Base-by-base conservation (phyloP, 2,113 vertebrate genomes). In the Antigone vipio region DNA sequence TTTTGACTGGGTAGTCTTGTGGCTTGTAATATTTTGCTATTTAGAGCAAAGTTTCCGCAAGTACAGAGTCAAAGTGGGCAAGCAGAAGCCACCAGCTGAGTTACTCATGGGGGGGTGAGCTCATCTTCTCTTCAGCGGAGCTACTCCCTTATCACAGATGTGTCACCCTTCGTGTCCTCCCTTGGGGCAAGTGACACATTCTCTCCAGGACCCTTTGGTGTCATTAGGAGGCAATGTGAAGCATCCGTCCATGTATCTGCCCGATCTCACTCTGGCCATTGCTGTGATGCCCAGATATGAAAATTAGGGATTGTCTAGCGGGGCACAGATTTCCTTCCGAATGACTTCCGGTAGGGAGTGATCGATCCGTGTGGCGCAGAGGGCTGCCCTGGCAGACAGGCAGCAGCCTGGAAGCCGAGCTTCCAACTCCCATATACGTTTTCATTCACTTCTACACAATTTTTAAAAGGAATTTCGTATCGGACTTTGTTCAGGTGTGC, bases 161-260 rank as follows among this genome's bases (percentile, higher is more conserved):
- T 58, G 66, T 82, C 89, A 97, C 72, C 64, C 52, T 85, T n/a
- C 5, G 0, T 56, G 66, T 64, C 49, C 38, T 88, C 58, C 82
- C 62, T 32, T 60, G 47, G 34, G 67, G 24, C 91, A 74, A 73
- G 23, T 34, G 86, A 73, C 34, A 1, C 58, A 30, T 76, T 85
- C 60, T 79, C 38, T 83, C 71, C 11, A 21, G 34, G 50, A 81
- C 69, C 38, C 32, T 62, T 66, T 62, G 75, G 40, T 52, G 69
- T 92, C 94, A 95, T 91, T n/a, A 47, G 69, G 80, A 95, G 20
- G 56, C 74, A 85, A 89, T 63, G 92, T 72, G 45, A 95, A 85
- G 11, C 68, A 95, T 92, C 53, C n/a, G 1, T 52, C 59, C 55
- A 6, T 27, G 21, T 26, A 67, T 62, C 72, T 95, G 42, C 68